Base-by-base conservation (phyloP, 2,888 invertebrate genomes). In the Taphrorychus bicolor region DNA sequence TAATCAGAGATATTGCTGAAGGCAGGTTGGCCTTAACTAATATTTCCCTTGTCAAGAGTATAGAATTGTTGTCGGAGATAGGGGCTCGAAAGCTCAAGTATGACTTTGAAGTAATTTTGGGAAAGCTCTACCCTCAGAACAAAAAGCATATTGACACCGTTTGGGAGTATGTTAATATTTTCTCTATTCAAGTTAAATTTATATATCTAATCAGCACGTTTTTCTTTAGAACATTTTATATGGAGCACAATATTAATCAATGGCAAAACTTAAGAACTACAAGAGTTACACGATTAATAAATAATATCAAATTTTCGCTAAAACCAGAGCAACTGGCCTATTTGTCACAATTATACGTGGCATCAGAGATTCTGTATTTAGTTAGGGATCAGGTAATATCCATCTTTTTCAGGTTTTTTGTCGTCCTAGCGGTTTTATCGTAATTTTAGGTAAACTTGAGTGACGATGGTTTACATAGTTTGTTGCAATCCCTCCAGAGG, bases 71-170 rank as follows among this genome's bases (percentile, higher is more conserved):
- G n/a, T 73, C 73, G 21, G 76, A 76, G 67, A 42, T 76, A 18
- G 76, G 75, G 7, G 60, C 71, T n/a, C 73, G 74, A 57, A 75
- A 76, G 62, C 42, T 76, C 21, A 76, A 74, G 69, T 73, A 70
- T 48, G 74, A 76, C 65, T 76, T 75, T 59, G 63, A 73, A 60
- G 58, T 53, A 11, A 73, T 76, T 17, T 65, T 75, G 4, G 71
- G 56, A 24, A 66, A 73, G 18, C 76, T 73, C 60, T 65, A 45
- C 48, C 21, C 52, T 5, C 52, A 49, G 4, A 24, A 41, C 3
- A 58, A 66, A 18, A 19, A 40, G n/a, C 21, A 53, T 11, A 52
- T 73, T 42, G 59, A 70, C 5, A 53, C 65, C 5, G 68, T 70
- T 56, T 76, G 75, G 75, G 72, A 64, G 73, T 72, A 72, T 65